Base-by-base conservation (phyloP, 2,113 vertebrate species). In the Chaetura pelagica region DNA sequence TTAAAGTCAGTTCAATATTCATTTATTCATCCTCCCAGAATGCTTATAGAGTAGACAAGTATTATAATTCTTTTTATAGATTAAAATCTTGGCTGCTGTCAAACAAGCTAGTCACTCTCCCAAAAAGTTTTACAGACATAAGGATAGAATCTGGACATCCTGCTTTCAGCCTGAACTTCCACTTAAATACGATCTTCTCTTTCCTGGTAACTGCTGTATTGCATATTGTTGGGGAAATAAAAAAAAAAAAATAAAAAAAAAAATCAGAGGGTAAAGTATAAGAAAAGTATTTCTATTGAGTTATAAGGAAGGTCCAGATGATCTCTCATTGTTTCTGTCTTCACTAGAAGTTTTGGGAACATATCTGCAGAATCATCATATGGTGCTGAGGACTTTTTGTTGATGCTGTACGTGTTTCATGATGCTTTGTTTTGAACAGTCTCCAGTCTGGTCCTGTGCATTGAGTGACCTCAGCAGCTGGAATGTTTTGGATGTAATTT, bases 21-120 rank as follows among this genome's bases (percentile, higher is more conserved):
- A 78, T 91, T 91, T 91, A 74, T 91, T 95, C 52, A 59, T 75
- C 52, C 67, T 91, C 61, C 34, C 87, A 94, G 57, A 82, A 91
- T 82, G 12, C 9, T 84, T 67, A 38, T 20, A 84, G 30, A 3
- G 12, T 64, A 72, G 32, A 46, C 2, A 87, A 82, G 52, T 34
- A 92, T 84, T 87, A 78, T 42, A 80, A 72, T 30, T 38, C 12
- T 3, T 84, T 72, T 84, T 59, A 87, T 64, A 87, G 44, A 78
- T 52, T 0, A 77, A 84, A 89, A 82, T 24, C 18, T 93, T 91
- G 55, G 7, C 20, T 93, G 19, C 48, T 84, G 29, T 87, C 74
- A 93, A 92, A 80, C 12, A 69, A 78, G 57, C n/a, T 78, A 67
- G 59, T 48, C 48, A 62, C 22, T 82, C 27, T 44, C 2, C 12